Conservation (phyloP, 2,888 invertebrate genomes). For the Acanthoscelides obtectus region DNA sequence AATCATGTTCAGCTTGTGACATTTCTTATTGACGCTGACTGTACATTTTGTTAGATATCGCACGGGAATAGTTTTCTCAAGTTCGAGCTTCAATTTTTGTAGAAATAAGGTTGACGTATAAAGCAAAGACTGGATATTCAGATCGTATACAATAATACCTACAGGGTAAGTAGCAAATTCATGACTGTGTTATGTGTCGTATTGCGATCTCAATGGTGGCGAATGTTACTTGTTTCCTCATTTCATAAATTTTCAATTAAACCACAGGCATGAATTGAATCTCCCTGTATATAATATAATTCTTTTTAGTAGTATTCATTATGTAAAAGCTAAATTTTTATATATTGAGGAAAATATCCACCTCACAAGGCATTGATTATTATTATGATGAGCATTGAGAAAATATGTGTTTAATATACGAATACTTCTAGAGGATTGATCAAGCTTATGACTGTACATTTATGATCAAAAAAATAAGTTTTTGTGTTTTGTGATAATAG, state of each 20-base stretch:
- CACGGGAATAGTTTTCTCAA: not conserved
- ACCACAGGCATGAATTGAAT: not conserved
- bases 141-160: not conserved
- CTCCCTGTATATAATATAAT: not conserved
- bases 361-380: not conserved
- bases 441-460: not conserved
- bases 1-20: not conserved
- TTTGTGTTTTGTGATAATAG: slow-evolving; percentile 27
- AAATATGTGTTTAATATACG: not conserved
- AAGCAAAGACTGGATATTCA: not conserved
- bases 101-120: not conserved
- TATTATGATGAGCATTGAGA: not conserved
- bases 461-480: not conserved
- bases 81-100: not conserved
- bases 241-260: not conserved
- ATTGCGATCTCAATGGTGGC: not conserved
- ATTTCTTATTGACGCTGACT: not conserved
- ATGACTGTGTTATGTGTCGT: not conserved
- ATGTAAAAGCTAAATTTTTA: not conserved
- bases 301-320: not conserved
- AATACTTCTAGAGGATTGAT: not conserved
- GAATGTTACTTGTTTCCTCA: not conserved
- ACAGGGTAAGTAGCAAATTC: not conserved
- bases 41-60: not conserved
- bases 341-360: not conserved